phyloP scores from a whole-genome alignment of 2,113 vertebrate genomes.

The Thinocorus orbignyianus region DNA sequence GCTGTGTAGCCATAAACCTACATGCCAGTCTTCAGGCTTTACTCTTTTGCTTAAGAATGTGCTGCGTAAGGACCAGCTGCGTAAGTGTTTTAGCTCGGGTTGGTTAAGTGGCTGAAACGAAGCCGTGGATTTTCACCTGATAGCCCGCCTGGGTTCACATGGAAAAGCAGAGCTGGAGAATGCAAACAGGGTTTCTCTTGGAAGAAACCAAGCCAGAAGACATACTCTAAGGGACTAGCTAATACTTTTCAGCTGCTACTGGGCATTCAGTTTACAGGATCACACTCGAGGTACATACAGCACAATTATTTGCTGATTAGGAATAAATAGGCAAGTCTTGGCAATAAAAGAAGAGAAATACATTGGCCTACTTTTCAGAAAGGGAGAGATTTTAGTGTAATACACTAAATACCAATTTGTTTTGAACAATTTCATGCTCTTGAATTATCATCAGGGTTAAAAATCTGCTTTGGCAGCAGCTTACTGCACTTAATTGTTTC shows the following conservation, averaged over 20 bases:
- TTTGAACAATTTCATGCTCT: constrained; percentile 30
- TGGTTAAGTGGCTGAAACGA: not conserved
- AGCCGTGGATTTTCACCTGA: not conserved
- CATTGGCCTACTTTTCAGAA: constrained; percentile 8
- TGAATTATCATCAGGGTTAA: constrained; percentile 54
- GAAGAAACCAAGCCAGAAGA: not conserved
- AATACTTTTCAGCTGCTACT: not conserved
- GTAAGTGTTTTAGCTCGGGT: not conserved
- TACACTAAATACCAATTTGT: not conserved
- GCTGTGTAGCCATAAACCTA: not conserved
- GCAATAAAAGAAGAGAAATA: constrained; percentile 19
- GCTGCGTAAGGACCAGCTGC: not conserved
- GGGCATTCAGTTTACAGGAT: not conserved
- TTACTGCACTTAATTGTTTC: constrained; percentile 38
- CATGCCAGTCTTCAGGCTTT: not conserved
- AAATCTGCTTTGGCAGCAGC: constrained; percentile 39
- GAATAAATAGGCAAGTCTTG: constrained; percentile 6
- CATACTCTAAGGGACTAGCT: not conserved
- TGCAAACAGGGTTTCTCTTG: not conserved
- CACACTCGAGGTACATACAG: not conserved
- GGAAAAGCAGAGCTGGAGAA: not conserved
- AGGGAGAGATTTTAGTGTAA: constrained; percentile 16
- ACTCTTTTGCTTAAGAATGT: not conserved
- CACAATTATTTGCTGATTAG: not conserved
- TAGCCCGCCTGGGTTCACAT: not conserved